Conservation (phyloP, 1,140 invertebrate genomes). For the Latrodectus geometricus region DNA sequence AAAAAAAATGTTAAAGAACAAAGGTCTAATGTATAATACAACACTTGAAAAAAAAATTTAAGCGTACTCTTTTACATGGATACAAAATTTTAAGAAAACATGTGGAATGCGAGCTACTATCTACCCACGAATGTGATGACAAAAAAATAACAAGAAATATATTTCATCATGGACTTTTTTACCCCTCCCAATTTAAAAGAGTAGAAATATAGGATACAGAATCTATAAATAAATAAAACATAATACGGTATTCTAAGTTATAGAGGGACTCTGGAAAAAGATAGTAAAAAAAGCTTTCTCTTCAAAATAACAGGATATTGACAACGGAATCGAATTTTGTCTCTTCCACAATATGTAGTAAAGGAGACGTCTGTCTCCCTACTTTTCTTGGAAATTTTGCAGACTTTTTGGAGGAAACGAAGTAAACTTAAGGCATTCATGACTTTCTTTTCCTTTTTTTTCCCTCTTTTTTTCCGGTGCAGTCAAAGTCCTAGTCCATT, state of each 20-base stretch:
- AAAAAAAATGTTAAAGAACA: too few species aligned
- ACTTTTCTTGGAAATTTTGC: neutral
- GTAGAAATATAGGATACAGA: neutral
- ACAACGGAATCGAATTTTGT: conserved; percentile 52
- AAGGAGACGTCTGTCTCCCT: neutral
- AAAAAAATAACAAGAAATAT: conserved; percentile 1
- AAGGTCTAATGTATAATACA: neutral
- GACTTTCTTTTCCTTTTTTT: neutral
- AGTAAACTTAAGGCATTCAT: neutral
- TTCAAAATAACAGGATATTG: conserved; percentile 39
- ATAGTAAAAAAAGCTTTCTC: neutral
- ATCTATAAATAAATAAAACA: conserved; percentile 51
- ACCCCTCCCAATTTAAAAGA: conserved; percentile 14
- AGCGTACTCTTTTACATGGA: neutral
- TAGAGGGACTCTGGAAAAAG: neutral
- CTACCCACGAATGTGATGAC: neutral
- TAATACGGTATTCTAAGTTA: conserved; percentile 35
- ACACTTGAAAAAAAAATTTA: neutral
- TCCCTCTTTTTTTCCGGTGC: too few species aligned
- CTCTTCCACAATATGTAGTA: neutral
- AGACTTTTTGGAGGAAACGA: neutral
- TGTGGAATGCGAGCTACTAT: neutral
- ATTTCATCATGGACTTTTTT: neutral
- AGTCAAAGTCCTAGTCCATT: neutral
- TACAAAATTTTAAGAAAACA: neutral